Base-by-base conservation (phyloP, 2,113 vertebrate species). In the Strigops habroptila region DNA sequence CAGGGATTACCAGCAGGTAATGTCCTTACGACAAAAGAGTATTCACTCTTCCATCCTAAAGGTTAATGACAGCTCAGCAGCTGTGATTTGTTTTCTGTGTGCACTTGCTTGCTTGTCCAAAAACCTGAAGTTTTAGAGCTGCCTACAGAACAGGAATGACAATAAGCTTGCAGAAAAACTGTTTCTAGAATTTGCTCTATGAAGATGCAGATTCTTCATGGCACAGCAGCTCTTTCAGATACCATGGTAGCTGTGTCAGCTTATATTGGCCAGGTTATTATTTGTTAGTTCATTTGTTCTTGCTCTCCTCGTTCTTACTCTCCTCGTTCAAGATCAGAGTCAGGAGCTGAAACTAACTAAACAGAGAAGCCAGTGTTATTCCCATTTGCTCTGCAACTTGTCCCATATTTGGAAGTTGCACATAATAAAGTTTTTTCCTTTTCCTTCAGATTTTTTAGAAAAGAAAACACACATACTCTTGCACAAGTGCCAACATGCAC, bases 51-150 rank as follows among this genome's bases (percentile, higher is more conserved):
- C 48, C n/a, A 48, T 74, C 64, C 55, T 95, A 70, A 88, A 93
- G 82, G 71, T 90, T 90, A 86, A 73, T 79, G 85, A 91, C 93
- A 91, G 73, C 82, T 81, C 68, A 75, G 80, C 69, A 88, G 73
- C 75, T 81, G 49, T 69, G 77, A 69, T 84, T 87, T 95, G 39
- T 80, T 88, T 93, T 87, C 70, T 76, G 14, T 63, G 15, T 85
- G 59, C 68, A n/a, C 43, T 82, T 49, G n/a, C 22, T 33, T 37
- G 17, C 57, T 94, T 25, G 6, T 83, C 39, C 46, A 67, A 78
- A 95, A 81, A 53, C 17, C 31, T 88, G 46, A 86, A 63, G 62
- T 86, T 87, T 51, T n/a, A 80, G n/a, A 88, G 75, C 53, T 95
- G 24, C 31, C 27, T 49, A 14, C 48, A 35, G 67, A 75, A 35